Conservation (phyloP, 2,888 invertebrate genomes). For the Melinaea marsaeus region DNA sequence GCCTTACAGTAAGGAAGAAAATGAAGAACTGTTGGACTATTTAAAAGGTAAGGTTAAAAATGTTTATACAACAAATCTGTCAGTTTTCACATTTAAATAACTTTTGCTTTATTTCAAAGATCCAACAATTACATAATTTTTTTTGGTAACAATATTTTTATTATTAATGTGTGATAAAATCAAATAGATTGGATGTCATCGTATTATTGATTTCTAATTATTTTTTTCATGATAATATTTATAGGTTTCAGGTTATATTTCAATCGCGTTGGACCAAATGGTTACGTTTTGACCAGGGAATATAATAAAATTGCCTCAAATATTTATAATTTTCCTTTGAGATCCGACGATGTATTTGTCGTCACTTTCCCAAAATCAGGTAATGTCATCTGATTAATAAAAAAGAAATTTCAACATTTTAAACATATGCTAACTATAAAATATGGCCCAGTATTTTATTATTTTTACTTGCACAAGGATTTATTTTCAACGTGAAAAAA, state of each 20-base stretch:
- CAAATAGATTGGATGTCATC: too few relatives aligned
- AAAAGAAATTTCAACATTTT: too few relatives aligned
- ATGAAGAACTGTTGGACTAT: conserved; percentile 4
- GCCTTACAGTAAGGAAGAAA: conserved; percentile 5
- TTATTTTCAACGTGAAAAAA: too few relatives aligned
- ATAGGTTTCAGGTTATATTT: not conserved
- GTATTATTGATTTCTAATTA: too few relatives aligned
- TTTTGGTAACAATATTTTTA: not conserved
- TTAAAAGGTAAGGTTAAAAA: conserved; percentile 6
- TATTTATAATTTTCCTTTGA: conserved; percentile 7
- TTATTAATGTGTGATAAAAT: too few relatives aligned
- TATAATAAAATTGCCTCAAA: not conserved
- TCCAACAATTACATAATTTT: not conserved
- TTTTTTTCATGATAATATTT: not conserved
- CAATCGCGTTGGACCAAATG: not conserved
- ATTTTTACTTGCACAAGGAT: too few relatives aligned
- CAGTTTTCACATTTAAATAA: too few relatives aligned
- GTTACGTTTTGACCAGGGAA: not conserved
- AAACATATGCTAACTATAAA: too few relatives aligned
- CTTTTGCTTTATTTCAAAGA: not conserved
- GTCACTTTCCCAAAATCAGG: conserved; percentile 12
- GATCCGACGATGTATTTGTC: conserved; percentile 11
- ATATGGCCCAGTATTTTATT: too few relatives aligned
- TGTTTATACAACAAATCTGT: not conserved
- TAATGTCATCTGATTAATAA: not conserved